Conservation (phyloP, 2,113 vertebrate genomes). For the Colossoma macropomum region DNA sequence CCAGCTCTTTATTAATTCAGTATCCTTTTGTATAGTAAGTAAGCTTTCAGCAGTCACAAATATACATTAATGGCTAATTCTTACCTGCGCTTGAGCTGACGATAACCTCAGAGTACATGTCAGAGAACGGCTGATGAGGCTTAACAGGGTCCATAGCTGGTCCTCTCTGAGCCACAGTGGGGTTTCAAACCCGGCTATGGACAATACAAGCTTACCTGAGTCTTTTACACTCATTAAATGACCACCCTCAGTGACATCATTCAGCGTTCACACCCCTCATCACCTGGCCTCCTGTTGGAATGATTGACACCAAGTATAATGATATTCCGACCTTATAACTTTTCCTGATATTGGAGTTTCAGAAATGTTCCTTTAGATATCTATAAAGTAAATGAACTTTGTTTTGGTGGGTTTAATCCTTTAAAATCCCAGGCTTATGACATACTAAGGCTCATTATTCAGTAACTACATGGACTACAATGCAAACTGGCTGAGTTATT, state of each 20-base stretch:
- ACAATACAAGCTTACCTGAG: conserved; percentile 24
- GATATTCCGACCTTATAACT: background rate
- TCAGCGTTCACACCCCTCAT: conserved; percentile 60
- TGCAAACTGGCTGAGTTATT: too few relatives aligned
- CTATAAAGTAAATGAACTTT: background rate
- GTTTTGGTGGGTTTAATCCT: conserved; percentile 35
- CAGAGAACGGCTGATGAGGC: conserved; percentile 66
- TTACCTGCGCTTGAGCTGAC: conserved; percentile 80
- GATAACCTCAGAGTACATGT: conserved; percentile 72
- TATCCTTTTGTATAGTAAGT: background rate
- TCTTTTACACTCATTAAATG: conserved; percentile 42
- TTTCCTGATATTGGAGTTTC: background rate
- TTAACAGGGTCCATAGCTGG: conserved; percentile 58
- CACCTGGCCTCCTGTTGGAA: background rate
- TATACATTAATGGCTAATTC: conserved; percentile 32
- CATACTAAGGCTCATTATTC: too few relatives aligned
- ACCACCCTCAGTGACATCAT: conserved; percentile 59
- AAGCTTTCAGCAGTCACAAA: background rate
- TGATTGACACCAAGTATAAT: background rate
- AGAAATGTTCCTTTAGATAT: background rate
- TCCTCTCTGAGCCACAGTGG: conserved; percentile 67
- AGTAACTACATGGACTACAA: too few relatives aligned
- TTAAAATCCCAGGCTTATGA: too few relatives aligned
- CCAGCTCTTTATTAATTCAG: background rate
- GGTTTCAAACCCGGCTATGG: conserved; percentile 14